Evolutionary conservation across 2,797 vertebrate genomes (phyloP).

Genomic region (Xyrichtys novacula): DNA sequence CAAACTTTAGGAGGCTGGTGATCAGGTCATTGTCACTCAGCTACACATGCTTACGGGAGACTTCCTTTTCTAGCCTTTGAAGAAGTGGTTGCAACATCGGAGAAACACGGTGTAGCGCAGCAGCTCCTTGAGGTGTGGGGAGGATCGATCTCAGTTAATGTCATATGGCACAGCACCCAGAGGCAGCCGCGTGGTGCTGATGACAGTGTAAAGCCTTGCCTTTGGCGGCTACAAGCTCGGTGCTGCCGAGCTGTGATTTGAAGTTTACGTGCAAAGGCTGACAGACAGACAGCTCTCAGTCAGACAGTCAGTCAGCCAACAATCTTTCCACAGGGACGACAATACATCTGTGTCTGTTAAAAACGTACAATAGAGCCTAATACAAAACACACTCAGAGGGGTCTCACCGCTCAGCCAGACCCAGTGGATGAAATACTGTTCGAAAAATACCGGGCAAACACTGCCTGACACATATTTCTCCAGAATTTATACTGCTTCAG

Average conservation of each 20-base stretch:
- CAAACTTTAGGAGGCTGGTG: constrained; percentile 42
- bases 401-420: constrained; percentile 46
- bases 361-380: constrained; percentile 61
- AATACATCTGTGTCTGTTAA: constrained; percentile 71
- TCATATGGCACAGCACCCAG: constrained; percentile 83
- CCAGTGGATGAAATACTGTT: constrained; percentile 49
- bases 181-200: constrained; percentile 80
- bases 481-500: constrained; percentile 7
- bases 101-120: constrained; percentile 67
- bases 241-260: constrained; percentile 80
- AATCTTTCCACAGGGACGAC: constrained; percentile 68
- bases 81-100: constrained; percentile 64
- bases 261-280: constrained; percentile 83
- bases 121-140: constrained; percentile 79
- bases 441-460: constrained; percentile 36
- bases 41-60: constrained; percentile 52
- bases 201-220: constrained; percentile 85
- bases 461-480: not conserved
- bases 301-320: constrained; percentile 70
- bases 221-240: constrained; percentile 83
- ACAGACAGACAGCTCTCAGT: constrained; percentile 83
- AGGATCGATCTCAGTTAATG: constrained; percentile 82
- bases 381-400: constrained; percentile 48
- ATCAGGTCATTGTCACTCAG: constrained; percentile 68
- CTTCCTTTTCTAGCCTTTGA: constrained; percentile 68